phyloP scores from a whole-genome alignment of 2,888 invertebrate genomes.

The Drosophila austrosaltans region DNA sequence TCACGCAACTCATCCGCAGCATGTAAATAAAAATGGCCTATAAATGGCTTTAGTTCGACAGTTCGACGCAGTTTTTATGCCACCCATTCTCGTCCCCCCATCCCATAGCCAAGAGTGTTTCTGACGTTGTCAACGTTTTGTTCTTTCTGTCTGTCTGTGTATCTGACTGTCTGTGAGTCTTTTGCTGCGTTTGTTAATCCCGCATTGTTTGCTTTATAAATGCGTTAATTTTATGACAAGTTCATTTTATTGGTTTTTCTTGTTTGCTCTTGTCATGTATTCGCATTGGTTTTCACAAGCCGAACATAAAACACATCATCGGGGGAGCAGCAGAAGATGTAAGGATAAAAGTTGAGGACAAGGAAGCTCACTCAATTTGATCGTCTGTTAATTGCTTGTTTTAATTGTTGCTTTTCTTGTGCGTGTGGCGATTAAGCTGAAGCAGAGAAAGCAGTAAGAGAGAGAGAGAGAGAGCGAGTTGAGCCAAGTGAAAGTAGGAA shows the following conservation, averaged over 20 bases:
- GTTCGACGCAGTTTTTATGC: conserved; percentile 33
- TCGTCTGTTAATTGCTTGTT: conserved; percentile 75
- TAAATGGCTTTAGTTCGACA: conserved; percentile 68
- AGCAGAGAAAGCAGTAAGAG: neutral
- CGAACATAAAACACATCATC: conserved; percentile 54
- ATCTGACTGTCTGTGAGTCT: conserved; percentile 20
- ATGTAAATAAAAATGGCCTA: conserved; percentile 69
- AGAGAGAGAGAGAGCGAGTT: neutral
- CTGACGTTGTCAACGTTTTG: conserved; percentile 35
- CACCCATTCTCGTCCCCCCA: conserved; percentile 11
- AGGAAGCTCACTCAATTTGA: conserved; percentile 69
- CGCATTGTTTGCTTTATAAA: conserved; percentile 77
- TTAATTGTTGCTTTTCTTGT: conserved; percentile 67
- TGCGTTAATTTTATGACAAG: conserved; percentile 80
- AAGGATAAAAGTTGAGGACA: conserved; percentile 47
- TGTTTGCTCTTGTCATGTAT: conserved; percentile 69
- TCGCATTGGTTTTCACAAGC: conserved; percentile 62
- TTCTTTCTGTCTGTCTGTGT: neutral
- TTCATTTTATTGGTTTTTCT: conserved; percentile 77
- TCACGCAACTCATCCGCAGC: conserved; percentile 72
- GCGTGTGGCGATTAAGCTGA: conserved; percentile 5
- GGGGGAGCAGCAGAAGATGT: conserved; percentile 24
- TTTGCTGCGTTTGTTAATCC: conserved; percentile 68
- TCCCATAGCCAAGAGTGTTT: conserved; percentile 18
- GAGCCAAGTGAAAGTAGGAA: conserved; percentile 19